phyloP scores from a whole-genome alignment of 2,113 vertebrate species.

The Kryptolebias marmoratus region DNA sequence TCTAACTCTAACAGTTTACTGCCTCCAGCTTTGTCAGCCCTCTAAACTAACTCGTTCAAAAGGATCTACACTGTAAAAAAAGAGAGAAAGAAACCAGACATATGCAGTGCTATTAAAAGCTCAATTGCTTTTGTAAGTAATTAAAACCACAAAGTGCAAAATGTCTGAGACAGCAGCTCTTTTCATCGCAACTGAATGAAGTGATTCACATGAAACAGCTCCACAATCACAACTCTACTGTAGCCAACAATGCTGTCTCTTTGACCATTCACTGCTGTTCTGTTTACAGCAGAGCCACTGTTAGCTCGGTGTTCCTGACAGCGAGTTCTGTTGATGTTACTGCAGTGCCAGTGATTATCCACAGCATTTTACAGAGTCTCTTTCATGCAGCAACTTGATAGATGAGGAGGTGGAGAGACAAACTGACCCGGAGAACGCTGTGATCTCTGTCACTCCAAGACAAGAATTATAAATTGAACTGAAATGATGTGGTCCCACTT shows the following conservation, averaged over 20 bases:
- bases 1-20: not conserved
- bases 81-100: constrained; percentile 15
- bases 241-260: constrained; percentile 47
- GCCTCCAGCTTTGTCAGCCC: not conserved
- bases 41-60: not conserved
- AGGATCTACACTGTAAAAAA: not conserved
- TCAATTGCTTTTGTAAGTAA: constrained; percentile 49
- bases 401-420: constrained; percentile 43
- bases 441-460: not conserved
- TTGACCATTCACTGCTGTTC: constrained; percentile 61
- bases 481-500: too few relatives aligned
- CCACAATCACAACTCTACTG: constrained; percentile 53
- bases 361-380: constrained; percentile 48
- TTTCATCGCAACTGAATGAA: constrained; percentile 62
- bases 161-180: constrained; percentile 44
- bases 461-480: not conserved
- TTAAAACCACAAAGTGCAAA: constrained; percentile 46
- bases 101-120: not conserved
- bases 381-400: constrained; percentile 52
- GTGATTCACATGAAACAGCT: constrained; percentile 44
- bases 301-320: constrained; percentile 33
- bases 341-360: constrained; percentile 48
- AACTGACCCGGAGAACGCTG: constrained; percentile 6
- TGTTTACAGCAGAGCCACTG: constrained; percentile 44
- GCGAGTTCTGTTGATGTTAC: constrained; percentile 48